Evolutionary conservation across 1,140 invertebrate genomes (phyloP).

Genomic region (Stenopsyche tienmushanensis): DNA sequence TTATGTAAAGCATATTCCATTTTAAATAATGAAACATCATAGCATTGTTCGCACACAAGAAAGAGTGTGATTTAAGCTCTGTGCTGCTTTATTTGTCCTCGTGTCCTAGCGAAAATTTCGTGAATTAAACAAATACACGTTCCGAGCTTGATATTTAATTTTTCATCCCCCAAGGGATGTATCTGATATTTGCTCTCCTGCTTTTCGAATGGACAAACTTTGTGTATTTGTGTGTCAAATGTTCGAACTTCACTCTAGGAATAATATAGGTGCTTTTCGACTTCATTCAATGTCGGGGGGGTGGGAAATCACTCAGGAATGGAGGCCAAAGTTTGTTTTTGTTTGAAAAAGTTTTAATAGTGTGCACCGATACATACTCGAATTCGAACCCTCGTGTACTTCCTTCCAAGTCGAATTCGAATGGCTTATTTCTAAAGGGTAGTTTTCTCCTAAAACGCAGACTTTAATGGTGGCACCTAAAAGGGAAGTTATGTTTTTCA

Average conservation of each 20-base stretch:
- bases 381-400: not conserved
- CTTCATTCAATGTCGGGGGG: not conserved
- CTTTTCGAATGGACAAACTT: conserved; percentile 6
- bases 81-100: no score
- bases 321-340: conserved; percentile 4
- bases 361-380: not conserved
- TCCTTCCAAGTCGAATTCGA: no score
- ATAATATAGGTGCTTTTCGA: conserved; percentile 4
- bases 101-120: no score
- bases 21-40: no score
- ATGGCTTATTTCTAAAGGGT: not conserved
- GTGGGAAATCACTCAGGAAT: conserved; percentile 3
- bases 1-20: no score
- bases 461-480: not conserved
- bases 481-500: not conserved
- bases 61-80: no score
- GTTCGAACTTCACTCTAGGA: not conserved
- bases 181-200: not conserved
- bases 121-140: no score
- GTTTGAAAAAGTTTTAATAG: conserved; percentile 11
- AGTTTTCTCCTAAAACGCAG: not conserved
- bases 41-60: no score
- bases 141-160: conserved; percentile 7
- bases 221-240: not conserved
- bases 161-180: not conserved